Evolutionary conservation across 2,888 invertebrate species (phyloP).

Genomic region (Metacarcinus magister): DNA sequence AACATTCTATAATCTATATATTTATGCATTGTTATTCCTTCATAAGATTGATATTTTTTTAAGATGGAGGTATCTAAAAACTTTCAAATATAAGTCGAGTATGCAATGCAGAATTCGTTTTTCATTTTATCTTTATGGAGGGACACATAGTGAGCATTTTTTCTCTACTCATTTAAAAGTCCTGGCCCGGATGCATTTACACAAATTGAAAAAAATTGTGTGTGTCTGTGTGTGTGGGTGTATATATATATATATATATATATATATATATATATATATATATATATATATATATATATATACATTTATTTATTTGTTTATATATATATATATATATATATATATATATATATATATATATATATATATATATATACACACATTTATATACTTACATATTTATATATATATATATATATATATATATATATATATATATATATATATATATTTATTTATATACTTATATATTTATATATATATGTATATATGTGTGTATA

Average conservation of each 20-base stretch:
- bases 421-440: not conserved
- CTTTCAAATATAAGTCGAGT: not conserved
- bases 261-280: too few species aligned
- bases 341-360: constrained; percentile 11
- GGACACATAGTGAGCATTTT: constrained; percentile 26
- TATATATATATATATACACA: constrained; percentile 37
- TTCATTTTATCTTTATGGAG: not conserved
- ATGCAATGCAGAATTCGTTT: not conserved
- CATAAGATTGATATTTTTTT: not conserved
- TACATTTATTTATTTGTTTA: too few species aligned
- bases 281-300: too few species aligned
- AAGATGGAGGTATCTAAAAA: not conserved
- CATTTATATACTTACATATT: not conserved
- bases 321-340: too few species aligned
- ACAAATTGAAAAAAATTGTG: not conserved
- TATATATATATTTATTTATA: not conserved
- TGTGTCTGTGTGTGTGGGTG: not conserved
- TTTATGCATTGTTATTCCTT: not conserved
- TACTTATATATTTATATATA: not conserved
- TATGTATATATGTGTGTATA: not conserved
- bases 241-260: not conserved
- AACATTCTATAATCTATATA: not conserved
- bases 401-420: not conserved
- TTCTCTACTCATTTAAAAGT: not conserved
- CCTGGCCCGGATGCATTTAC: not conserved